Percentiles rank a stretch among this genome's conserved stretches.
Conservation (phyloP, 2,888 invertebrate genomes). For the Eilema griseolum region DNA sequence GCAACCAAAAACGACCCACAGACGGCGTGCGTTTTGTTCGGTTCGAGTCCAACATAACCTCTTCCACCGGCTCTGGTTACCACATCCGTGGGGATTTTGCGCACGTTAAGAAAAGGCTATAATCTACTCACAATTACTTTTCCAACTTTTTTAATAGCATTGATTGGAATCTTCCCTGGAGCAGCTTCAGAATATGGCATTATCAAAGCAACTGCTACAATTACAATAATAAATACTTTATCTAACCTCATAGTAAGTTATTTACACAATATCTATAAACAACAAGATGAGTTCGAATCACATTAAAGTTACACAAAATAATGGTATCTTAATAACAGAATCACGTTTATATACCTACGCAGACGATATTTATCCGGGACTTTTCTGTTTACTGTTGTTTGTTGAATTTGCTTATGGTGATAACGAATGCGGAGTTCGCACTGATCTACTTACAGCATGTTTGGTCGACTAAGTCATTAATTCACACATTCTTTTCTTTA, state of each 20-base stretch:
- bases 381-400: constrained; percentile 10
- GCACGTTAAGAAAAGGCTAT: too few relatives aligned
- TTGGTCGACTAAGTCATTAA: too few relatives aligned
- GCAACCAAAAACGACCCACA: too few relatives aligned
- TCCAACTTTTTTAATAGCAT: constrained; percentile 59
- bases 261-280: not conserved
- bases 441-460: too few relatives aligned
- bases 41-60: too few relatives aligned
- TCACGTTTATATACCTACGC: constrained; percentile 12
- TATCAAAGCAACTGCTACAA: constrained; percentile 39
- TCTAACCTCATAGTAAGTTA: constrained; percentile 49
- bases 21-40: too few relatives aligned
- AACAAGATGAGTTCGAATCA: not conserved
- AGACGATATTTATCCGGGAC: constrained; percentile 9
- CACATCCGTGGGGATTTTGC: too few relatives aligned
- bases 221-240: constrained; percentile 34
- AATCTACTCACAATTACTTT: constrained; percentile 60
- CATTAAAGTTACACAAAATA: constrained; percentile 6
- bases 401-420: not conserved
- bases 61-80: too few relatives aligned
- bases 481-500: too few relatives aligned
- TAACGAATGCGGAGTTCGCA: not conserved
- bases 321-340: not conserved
- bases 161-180: constrained; percentile 59
- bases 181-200: constrained; percentile 38